Evolutionary conservation across 2,888 invertebrate genomes (phyloP).

Genomic region (Thera britannica): DNA sequence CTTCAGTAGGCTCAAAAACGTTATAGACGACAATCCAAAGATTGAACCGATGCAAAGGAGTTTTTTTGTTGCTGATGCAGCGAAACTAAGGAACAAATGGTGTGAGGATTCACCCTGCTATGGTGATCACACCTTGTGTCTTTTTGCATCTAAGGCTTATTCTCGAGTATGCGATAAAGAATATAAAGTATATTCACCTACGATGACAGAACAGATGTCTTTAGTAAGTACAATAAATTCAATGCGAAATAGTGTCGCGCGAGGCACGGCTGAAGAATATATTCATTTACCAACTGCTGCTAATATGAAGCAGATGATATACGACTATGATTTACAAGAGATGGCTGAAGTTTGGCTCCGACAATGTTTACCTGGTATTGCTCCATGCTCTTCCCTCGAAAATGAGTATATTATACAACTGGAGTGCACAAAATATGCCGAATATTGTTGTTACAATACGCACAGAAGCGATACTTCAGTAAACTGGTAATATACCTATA

Average conservation of each 20-base stretch:
- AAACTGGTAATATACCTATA: slow-evolving; percentile 55
- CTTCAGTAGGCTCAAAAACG: slow-evolving; percentile 56
- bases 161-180: slow-evolving; percentile 61
- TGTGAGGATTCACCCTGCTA: slow-evolving; percentile 70
- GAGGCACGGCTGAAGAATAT: slow-evolving; percentile 58
- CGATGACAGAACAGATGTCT: slow-evolving; percentile 57
- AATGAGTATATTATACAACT: slow-evolving; percentile 66
- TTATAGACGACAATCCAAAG: slow-evolving; percentile 45
- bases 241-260: slow-evolving; percentile 75
- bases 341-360: slow-evolving; percentile 71
- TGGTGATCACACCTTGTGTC: slow-evolving; percentile 76
- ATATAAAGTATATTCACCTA: slow-evolving; percentile 59
- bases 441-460: slow-evolving; percentile 60
- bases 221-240: slow-evolving; percentile 71
- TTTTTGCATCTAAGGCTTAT: slow-evolving; percentile 54
- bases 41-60: slow-evolving; percentile 23
- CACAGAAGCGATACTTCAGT: slow-evolving; percentile 40
- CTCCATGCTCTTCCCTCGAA: slow-evolving; percentile 70
- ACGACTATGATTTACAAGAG: slow-evolving; percentile 70
- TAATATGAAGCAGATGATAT: slow-evolving; percentile 74
- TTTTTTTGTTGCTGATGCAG: slow-evolving; percentile 13
- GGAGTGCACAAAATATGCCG: slow-evolving; percentile 71
- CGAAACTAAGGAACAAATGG: slow-evolving; percentile 64
- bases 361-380: slow-evolving; percentile 74
- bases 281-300: slow-evolving; percentile 67